Conservation (phyloP, 2,113 vertebrate species). For the Heterotis niloticus region DNA sequence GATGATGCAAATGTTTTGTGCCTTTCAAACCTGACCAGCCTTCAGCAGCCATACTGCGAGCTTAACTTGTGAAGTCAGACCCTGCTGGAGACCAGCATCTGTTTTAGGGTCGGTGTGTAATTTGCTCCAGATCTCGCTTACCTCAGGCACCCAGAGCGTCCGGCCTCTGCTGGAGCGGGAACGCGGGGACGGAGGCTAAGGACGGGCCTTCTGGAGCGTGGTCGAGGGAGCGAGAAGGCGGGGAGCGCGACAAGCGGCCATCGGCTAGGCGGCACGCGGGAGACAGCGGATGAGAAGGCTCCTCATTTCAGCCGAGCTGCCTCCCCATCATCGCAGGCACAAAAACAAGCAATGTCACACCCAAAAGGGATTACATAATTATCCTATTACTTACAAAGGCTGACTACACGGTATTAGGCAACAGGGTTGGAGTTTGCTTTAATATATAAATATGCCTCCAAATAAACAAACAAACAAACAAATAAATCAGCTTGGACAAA, state of each 20-base stretch:
- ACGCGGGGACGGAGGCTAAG: not conserved
- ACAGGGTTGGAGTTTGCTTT: not conserved
- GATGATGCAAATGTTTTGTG: not conserved
- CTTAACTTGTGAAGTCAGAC: not conserved
- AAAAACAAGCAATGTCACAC: not conserved
- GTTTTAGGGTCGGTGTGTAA: not conserved
- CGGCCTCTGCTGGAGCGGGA: not conserved
- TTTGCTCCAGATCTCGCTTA: not conserved
- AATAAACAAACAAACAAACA: conserved; percentile 3
- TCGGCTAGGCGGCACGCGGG: no score
- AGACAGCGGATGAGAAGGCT: not conserved
- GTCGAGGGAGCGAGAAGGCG: no score
- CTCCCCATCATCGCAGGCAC: not conserved
- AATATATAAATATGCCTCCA: not conserved
- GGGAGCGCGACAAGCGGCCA: not conserved
- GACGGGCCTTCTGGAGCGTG: no score
- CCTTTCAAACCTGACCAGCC: not conserved
- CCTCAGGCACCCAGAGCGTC: not conserved
- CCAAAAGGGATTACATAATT: conserved; percentile 1
- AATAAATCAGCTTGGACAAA: no score
- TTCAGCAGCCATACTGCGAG: not conserved
- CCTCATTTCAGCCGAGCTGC: not conserved
- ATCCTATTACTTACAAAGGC: not conserved
- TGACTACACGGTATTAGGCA: not conserved
- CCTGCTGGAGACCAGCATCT: not conserved